These are phyloP conservation scores for Drosophila fulvimacula DNA, from an alignment of 2,888 invertebrate genomes.

Conservation along the genomic window DNA sequence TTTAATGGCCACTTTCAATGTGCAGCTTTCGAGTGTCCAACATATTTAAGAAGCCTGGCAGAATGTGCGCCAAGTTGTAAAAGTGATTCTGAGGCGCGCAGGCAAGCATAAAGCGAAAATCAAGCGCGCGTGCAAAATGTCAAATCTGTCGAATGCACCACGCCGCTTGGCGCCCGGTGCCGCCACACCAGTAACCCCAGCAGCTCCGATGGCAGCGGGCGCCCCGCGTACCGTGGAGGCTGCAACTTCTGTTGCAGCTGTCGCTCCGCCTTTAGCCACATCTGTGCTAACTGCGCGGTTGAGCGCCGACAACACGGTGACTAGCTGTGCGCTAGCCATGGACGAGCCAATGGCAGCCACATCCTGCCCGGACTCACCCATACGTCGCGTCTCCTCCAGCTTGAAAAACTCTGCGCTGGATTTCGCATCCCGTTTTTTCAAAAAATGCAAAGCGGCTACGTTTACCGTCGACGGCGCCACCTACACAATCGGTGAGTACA, in stretches of 20 bases:
- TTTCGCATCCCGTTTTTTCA: constrained; percentile 87
- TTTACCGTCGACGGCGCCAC: constrained; percentile 94
- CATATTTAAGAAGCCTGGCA: constrained; percentile 14
- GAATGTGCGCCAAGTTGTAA: constrained; percentile 33
- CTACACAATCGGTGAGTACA: constrained; percentile 91
- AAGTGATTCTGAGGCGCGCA: constrained; percentile 40
- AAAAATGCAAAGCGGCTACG: constrained; percentile 94
- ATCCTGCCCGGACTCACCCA: constrained; percentile 83
- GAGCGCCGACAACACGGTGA: constrained; percentile 54
- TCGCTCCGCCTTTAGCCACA: constrained; percentile 42
- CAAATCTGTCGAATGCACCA: constrained; percentile 64
- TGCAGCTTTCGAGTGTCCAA: constrained; percentile 27
- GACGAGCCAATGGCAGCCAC: constrained; percentile 50
- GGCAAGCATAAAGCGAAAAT: constrained; percentile 27
- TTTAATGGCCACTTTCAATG: constrained; percentile 47
- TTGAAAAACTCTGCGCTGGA: constrained; percentile 83
- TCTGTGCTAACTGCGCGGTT: constrained; percentile 65
- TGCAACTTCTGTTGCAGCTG: constrained; percentile 13
- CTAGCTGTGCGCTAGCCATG: constrained; percentile 51
- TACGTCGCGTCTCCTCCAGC: constrained; percentile 83
- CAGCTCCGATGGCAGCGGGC: background rate
- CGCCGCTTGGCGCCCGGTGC: constrained; percentile 75
- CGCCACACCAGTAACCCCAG: constrained; percentile 68
- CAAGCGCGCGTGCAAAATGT: constrained; percentile 63
- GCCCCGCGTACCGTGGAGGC: background rate